Evolutionary conservation across 2,113 vertebrate genomes (phyloP), one percentile per base, ranked within the genome.

Genomic region (Pimephales promelas): DNA sequence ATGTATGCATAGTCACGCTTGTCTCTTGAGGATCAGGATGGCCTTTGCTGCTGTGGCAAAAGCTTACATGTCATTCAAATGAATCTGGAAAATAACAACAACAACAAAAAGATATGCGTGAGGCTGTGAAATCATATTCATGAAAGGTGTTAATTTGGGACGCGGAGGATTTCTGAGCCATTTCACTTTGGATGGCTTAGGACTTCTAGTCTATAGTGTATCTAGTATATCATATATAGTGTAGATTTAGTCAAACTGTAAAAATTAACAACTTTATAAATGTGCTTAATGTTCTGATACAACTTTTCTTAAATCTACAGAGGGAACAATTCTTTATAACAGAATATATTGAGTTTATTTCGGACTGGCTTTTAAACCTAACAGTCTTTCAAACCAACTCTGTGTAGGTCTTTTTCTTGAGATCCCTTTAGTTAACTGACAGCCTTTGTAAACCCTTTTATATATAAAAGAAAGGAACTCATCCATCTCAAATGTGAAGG

Each of bases 1-100:
- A 70, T 43, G 10, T 70, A 70, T 70, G 66, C 66, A 70, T 40
- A 70, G 66, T 68, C 64, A 68, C 20, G 18, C 34, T 68, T 68
- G 34, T 22, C 34, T 68, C 31, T 20, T 68, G 34, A 68, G 8
- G 64, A 68, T 68, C 9, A 68, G 34, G 31, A 10, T 68, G 64
- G 64, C 31, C 22, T 68, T 22, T 68, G 64, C 40, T n/a, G 9
- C n/a, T 40, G 10, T n/a, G 20, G 34, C 34, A 40, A 72, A 72
- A 72, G 13, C n/a, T 26, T 8, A 57, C 11, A 26, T 3, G 40
- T 43, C n/a, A 47, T 72, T 72, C 40, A 47, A 45, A 72, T 24
- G 1, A 1, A 26, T 72, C 40, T 24, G 22, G 66, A 26, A 24
- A 62, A 31, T 31, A 11, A 62, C 11, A 62, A 28, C n/a, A n/a